A percentile compares a stretch with the other conserved stretches of the same genome.
phyloP scores from a whole-genome alignment of 2,113 vertebrate species.

The Semnornis frantzii region DNA sequence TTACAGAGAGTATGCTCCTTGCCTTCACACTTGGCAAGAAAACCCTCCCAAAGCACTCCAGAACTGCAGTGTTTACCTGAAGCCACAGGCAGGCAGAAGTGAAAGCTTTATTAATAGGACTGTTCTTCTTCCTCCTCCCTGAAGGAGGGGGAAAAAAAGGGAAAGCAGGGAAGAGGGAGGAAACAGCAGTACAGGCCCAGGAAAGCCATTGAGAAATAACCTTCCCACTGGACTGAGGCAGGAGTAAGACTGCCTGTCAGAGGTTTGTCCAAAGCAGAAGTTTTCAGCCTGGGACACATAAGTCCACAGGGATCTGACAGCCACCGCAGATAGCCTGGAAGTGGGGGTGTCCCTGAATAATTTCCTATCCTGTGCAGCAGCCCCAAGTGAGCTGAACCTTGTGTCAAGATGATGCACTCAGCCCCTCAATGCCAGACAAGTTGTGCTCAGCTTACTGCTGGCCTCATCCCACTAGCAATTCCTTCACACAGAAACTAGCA shows the following conservation, averaged over 20 bases:
- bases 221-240: rapidly evolving
- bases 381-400: neutral
- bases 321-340: neutral
- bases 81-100: neutral
- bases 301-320: rapidly evolving
- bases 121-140: neutral
- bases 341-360: no score
- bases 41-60: neutral
- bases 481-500: neutral
- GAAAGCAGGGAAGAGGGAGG: neutral
- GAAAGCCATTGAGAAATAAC: neutral
- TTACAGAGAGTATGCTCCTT: rapidly evolving
- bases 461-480: neutral
- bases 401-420: rapidly evolving
- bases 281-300: neutral
- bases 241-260: neutral
- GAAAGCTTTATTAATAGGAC: neutral
- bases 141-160: neutral
- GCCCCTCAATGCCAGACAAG: rapidly evolving
- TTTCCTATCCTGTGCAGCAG: neutral
- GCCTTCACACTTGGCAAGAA: rapidly evolving
- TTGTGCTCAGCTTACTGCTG: neutral
- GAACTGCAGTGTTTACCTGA: rapidly evolving
- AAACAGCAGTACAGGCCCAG: neutral
- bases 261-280: neutral